Conservation (phyloP, 2,797 vertebrate species). For the Hybognathus amarus region DNA sequence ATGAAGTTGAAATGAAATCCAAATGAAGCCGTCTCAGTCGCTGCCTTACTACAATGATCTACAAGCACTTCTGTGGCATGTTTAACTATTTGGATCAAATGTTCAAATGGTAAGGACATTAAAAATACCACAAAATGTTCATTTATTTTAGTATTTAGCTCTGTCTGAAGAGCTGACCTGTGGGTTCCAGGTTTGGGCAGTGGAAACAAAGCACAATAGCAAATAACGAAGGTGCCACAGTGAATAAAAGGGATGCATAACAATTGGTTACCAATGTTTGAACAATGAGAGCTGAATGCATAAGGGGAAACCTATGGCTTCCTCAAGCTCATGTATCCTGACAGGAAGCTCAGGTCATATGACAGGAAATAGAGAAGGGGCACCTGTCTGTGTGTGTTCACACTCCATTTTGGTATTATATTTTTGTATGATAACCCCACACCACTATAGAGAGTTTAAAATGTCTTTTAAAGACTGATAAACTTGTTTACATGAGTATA, state of each 20-base stretch:
- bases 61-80: neutral
- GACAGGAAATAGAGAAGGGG: conserved; percentile 56
- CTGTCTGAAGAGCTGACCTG: neutral
- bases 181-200: conserved; percentile 1
- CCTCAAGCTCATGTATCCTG: conserved; percentile 55
- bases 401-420: neutral
- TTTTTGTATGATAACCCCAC: neutral
- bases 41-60: neutral
- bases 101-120: neutral
- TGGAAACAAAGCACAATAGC: conserved; percentile 21
- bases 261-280: conserved; percentile 24
- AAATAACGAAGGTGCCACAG: conserved; percentile 35
- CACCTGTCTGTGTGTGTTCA: conserved; percentile 56
- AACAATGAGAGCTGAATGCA: conserved; percentile 56
- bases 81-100: neutral
- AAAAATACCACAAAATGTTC: neutral
- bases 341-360: conserved; percentile 60
- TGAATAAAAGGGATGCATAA: conserved; percentile 44
- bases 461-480: neutral
- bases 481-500: conserved; percentile 11
- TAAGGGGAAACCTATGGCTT: conserved; percentile 54
- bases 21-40: neutral
- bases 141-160: neutral
- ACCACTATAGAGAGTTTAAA: neutral
- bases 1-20: neutral